A percentile compares a stretch with the other conserved stretches of the same genome.
Conservation (phyloP, 2,888 invertebrate genomes). For the Lasioglossum leucozonium region DNA sequence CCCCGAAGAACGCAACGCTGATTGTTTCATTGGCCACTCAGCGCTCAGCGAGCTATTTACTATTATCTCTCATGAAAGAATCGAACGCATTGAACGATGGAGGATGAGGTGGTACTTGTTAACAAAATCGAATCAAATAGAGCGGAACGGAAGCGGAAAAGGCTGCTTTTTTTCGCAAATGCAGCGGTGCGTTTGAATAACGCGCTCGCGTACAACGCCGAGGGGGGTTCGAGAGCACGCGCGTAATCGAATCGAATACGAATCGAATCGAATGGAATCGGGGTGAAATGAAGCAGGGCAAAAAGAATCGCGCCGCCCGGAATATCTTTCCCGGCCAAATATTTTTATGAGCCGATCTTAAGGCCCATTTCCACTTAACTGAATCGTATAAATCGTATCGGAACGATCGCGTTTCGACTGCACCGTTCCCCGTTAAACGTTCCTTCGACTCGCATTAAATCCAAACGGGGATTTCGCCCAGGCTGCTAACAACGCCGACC, state of each 20-base stretch:
- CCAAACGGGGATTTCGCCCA: not conserved
- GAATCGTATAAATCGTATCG: slow-evolving; percentile 36
- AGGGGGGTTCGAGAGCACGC: not conserved
- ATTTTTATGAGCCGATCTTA: slow-evolving; percentile 37
- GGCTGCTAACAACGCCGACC: not conserved
- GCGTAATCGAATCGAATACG: slow-evolving; percentile 39
- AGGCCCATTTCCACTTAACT: slow-evolving; percentile 16
- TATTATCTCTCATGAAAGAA: slow-evolving; percentile 12
- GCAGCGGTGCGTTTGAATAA: slow-evolving; percentile 22
- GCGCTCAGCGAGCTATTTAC: not conserved
- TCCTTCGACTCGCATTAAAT: not conserved
- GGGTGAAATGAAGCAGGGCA: slow-evolving; percentile 36
- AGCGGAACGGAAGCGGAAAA: not conserved
- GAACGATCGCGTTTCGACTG: slow-evolving; percentile 2
- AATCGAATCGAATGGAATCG: slow-evolving; percentile 25
- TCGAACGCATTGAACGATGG: slow-evolving; percentile 6
- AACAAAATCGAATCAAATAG: slow-evolving; percentile 22
- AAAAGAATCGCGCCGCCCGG: slow-evolving; percentile 20
- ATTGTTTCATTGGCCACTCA: not conserved
- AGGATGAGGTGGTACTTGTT: not conserved
- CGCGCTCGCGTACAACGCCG: not conserved
- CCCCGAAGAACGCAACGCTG: not conserved
- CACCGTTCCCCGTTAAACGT: slow-evolving; percentile 16
- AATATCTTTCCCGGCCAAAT: slow-evolving; percentile 26
- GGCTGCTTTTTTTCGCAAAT: slow-evolving; percentile 1